These are phyloP conservation scores for Ataeniobius toweri DNA, from an alignment of 2,797 vertebrate genomes.

Conservation along the genomic window DNA sequence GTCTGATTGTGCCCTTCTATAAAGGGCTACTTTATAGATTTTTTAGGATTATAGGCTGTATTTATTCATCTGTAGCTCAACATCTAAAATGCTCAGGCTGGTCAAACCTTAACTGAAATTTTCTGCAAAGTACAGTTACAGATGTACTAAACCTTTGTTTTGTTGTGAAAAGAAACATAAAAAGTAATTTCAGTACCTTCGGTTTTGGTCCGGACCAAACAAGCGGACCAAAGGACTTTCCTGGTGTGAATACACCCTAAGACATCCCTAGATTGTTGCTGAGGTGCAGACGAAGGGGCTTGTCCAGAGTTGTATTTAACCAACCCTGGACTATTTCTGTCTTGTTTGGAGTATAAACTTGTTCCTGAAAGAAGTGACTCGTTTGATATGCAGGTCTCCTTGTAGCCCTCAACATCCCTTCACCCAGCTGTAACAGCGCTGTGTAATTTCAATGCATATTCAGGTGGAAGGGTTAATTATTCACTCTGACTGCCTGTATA, in stretches of 20 bases:
- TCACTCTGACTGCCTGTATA: conserved; percentile 75
- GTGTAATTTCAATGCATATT: conserved; percentile 76
- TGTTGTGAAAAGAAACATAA: too few species aligned
- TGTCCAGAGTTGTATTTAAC: not conserved
- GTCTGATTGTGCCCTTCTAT: not conserved
- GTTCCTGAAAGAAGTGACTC: conserved; percentile 33
- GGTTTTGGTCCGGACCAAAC: too few species aligned
- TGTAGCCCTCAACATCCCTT: conserved; percentile 47
- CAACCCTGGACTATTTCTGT: too few species aligned
- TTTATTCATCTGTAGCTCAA: not conserved
- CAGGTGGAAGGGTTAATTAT: conserved; percentile 80
- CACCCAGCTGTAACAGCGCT: conserved; percentile 59
- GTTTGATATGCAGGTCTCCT: conserved; percentile 48
- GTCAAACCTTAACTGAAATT: not conserved
- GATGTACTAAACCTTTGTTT: not conserved
- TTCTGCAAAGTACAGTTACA: not conserved
- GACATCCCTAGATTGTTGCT: not conserved
- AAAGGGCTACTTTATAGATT: not conserved
- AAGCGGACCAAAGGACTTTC: too few species aligned
- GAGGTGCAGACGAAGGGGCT: not conserved
- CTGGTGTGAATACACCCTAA: not conserved
- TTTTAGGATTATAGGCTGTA: not conserved
- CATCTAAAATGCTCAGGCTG: not conserved
- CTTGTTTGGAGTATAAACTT: conserved; percentile 64
- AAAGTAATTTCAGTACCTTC: not conserved